A percentile compares a stretch with the other conserved stretches of the same genome.
These are phyloP conservation scores for Amphipoea oculea DNA, from an alignment of 2,888 invertebrate genomes.

Conservation along the genomic window DNA sequence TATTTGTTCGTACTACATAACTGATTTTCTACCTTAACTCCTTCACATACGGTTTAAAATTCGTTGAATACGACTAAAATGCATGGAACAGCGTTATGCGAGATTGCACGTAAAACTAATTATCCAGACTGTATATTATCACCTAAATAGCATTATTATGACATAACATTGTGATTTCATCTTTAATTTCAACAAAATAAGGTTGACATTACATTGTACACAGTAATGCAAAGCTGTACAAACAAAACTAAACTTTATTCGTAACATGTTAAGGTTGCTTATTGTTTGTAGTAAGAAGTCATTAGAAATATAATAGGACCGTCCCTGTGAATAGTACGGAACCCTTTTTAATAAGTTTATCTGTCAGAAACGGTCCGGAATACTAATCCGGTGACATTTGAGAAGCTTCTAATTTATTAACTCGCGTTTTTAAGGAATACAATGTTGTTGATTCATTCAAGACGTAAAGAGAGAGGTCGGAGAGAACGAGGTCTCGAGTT, in stretches of 20 bases:
- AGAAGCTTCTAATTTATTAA: constrained; percentile 54
- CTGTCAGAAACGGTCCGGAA: constrained; percentile 33
- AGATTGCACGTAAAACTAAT: constrained; percentile 64
- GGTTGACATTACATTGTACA: constrained; percentile 26
- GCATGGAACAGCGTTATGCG: constrained; percentile 34
- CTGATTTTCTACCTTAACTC: constrained; percentile 3
- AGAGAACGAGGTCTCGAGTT: neutral
- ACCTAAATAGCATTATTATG: constrained; percentile 56
- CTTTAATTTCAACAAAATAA: neutral
- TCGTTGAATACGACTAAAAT: constrained; percentile 10
- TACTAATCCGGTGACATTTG: constrained; percentile 45
- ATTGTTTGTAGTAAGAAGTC: neutral
- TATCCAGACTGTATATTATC: constrained; percentile 54
- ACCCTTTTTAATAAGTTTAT: constrained; percentile 62
- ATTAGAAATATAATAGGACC: constrained; percentile 51
- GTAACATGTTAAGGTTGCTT: rapidly evolving
- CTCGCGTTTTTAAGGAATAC: neutral
- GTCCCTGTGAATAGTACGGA: constrained; percentile 14
- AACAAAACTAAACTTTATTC: neutral
- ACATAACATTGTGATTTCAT: neutral
- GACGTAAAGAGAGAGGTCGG: neutral
- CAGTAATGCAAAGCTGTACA: rapidly evolving
- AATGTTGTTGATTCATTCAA: constrained; percentile 23
- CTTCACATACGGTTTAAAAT: constrained; percentile 6
- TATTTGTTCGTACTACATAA: neutral